Base-by-base conservation (phyloP, 2,113 vertebrate species). In the Mus pahari region DNA sequence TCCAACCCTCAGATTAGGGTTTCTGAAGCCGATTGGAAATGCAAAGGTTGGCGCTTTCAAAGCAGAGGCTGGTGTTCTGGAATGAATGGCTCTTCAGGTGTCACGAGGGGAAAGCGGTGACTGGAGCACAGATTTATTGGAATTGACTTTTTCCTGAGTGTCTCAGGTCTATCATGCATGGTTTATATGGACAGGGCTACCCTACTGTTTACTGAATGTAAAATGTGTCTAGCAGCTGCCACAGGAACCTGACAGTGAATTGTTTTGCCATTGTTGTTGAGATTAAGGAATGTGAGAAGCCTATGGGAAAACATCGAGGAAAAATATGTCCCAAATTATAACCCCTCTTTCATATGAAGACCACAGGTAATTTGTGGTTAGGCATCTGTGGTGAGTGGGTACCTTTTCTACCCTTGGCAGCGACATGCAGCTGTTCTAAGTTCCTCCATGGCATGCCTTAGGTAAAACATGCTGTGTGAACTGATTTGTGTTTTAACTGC, bases 1-100 rank as follows among this genome's bases (percentile, higher is more conserved):
- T 77, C 42, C n/a, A 90, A 33, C 22, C 62, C 50, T 92, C 48
- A 95, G 89, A 36, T 79, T 90, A 42, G 60, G 73, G 20, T 45
- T 91, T 79, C 17, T 28, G 53, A 96, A 81, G 64, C 73, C 83
- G 66, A 78, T 11, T 64, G 39, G 78, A 73, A 53, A 53, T 53
- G 42, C 71, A 93, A 89, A 88, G 68, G 66, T 31, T 14, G 89
- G 36, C 36, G 92, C 93, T 90, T 92, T 81, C 87, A 86, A 83
- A 88, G 88, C 4, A 19, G 14, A 58, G 28, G 26, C 17, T 91
- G 26, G 31, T 1, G 0, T 90, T 89, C 73, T 83, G 87, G 74
- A 84, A 88, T 36, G 74, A 83, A 62, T 71, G 58, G 5, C 36
- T 93, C 88, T 39, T 82, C 66, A 50, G 77, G 73, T 84, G 68